Conservation (phyloP, 2,888 invertebrate species). For the Microchrysa polita region DNA sequence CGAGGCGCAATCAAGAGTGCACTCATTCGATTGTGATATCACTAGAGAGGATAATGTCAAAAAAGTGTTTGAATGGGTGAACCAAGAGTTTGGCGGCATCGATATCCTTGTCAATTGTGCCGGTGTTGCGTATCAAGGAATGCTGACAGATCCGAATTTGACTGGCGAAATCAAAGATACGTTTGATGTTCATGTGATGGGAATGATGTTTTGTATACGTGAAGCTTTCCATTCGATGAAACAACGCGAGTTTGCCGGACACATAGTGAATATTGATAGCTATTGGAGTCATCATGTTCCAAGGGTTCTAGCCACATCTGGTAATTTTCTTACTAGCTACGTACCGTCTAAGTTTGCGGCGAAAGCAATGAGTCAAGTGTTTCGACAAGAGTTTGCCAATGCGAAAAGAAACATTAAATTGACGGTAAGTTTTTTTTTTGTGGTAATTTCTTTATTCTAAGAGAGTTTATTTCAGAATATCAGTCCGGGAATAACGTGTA, state of each 20-base stretch:
- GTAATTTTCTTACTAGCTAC: slow-evolving; percentile 51
- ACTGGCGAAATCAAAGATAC: slow-evolving; percentile 54
- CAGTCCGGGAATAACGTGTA: slow-evolving; percentile 60
- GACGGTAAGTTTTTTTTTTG: slow-evolving; percentile 55
- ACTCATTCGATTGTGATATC: slow-evolving; percentile 66
- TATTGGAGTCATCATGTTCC: slow-evolving; percentile 57
- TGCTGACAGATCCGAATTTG: slow-evolving; percentile 55
- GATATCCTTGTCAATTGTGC: slow-evolving; percentile 72
- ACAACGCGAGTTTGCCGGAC: slow-evolving; percentile 63
- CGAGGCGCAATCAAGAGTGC: slow-evolving; percentile 57
- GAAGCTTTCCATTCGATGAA: slow-evolving; percentile 65
- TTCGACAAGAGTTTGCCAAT: slow-evolving; percentile 60
- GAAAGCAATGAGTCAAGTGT: slow-evolving; percentile 59
- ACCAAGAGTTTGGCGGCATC: slow-evolving; percentile 66
- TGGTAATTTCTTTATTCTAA: not conserved
- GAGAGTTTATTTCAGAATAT: slow-evolving; percentile 56
- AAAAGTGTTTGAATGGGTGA: slow-evolving; percentile 66
- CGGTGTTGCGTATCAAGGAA: slow-evolving; percentile 60
- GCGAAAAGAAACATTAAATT: slow-evolving; percentile 60
- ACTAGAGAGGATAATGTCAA: slow-evolving; percentile 67
- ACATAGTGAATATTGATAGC: slow-evolving; percentile 65
- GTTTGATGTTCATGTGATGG: slow-evolving; percentile 66
- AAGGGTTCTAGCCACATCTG: slow-evolving; percentile 45
- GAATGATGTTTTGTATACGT: slow-evolving; percentile 64
- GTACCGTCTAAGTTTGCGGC: slow-evolving; percentile 59